Evolutionary conservation across 2,113 vertebrate genomes (phyloP).

Genomic region (Tychaedon coryphoeus): DNA sequence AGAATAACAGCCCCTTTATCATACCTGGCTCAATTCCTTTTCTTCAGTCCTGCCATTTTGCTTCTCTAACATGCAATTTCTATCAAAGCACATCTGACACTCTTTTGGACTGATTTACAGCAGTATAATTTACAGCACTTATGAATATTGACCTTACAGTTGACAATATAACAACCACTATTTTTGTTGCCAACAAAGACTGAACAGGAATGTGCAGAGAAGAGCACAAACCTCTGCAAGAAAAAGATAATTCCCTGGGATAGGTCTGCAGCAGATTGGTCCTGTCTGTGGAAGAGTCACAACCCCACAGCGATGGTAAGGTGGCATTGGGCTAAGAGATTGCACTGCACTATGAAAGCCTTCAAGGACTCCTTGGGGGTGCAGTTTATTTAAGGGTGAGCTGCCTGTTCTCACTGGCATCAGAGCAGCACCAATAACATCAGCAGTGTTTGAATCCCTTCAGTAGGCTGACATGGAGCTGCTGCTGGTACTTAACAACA

Average conservation of each 20-base stretch:
- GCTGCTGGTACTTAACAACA: not conserved
- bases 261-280: not conserved
- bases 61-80: not conserved
- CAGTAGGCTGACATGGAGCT: not conserved
- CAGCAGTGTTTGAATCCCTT: not conserved
- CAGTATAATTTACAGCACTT: not conserved
- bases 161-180: not conserved
- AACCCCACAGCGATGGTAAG: accelerated
- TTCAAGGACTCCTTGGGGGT: not conserved
- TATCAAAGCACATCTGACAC: not conserved
- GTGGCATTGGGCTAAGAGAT: not conserved
- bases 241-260: not conserved
- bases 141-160: not conserved
- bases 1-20: not conserved
- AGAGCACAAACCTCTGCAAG: not conserved
- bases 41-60: not conserved
- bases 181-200: not conserved
- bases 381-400: not conserved
- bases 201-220: not conserved
- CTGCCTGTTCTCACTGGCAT: not conserved
- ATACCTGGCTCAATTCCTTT: not conserved
- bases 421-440: not conserved
- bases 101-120: not conserved
- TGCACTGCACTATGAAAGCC: accelerated
- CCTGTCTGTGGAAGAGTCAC: not conserved